Evolutionary conservation across 2,113 vertebrate genomes (phyloP).

Genomic region (Neolamprologus modestus): DNA sequence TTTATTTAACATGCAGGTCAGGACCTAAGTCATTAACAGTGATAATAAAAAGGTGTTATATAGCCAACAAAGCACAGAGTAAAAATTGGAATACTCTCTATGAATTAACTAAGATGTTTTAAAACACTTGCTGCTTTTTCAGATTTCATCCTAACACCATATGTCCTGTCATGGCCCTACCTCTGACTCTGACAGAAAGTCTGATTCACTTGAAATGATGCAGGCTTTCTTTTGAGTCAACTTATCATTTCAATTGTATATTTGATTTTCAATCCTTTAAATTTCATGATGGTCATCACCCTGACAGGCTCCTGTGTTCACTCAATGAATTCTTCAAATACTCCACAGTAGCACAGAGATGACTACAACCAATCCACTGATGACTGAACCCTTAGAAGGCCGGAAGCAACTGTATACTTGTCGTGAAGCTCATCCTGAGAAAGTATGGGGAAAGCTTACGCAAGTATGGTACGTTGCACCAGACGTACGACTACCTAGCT

Average conservation of each 20-base stretch:
- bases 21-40: slow-evolving; percentile 1
- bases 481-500: slow-evolving; percentile 43
- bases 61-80: background rate
- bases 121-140: background rate
- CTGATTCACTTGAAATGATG: background rate
- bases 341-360: background rate
- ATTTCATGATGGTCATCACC: background rate
- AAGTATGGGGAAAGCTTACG: background rate
- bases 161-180: background rate
- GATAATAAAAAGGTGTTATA: slow-evolving; percentile 1
- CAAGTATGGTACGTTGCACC: slow-evolving; percentile 50
- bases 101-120: background rate
- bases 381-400: slow-evolving; percentile 62
- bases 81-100: background rate
- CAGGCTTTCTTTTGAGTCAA: background rate
- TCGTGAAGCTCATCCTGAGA: background rate
- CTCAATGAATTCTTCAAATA: background rate
- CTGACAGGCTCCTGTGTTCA: background rate
- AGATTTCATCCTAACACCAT: background rate
- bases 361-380: background rate
- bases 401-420: slow-evolving; percentile 42
- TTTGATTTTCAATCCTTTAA: background rate
- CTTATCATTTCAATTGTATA: background rate
- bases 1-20: slow-evolving; percentile 47
- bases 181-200: background rate